phyloP scores from a whole-genome alignment of 2,888 invertebrate species.

The Lasioglossum lativentre region DNA sequence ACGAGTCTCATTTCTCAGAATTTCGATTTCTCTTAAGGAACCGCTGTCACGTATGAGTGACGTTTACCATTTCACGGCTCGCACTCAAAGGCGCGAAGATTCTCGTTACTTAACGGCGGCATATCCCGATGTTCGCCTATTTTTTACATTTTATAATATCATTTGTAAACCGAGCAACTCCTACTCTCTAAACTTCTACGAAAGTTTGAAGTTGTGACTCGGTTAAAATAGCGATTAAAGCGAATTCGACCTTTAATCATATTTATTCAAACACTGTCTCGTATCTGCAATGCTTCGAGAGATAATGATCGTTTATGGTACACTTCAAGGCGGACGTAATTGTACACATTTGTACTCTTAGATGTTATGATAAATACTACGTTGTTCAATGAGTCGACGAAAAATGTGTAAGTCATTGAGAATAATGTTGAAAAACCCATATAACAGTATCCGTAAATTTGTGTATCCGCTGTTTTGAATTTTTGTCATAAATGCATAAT shows the following conservation, averaged over 20 bases:
- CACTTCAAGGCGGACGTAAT: not conserved
- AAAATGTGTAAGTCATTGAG: not conserved
- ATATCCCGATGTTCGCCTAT: not conserved
- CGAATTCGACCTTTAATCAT: not conserved
- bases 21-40: not conserved
- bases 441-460: not conserved
- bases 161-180: not conserved
- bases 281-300: not conserved
- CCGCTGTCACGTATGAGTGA: slow-evolving; percentile 3
- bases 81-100: not conserved
- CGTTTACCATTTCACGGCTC: not conserved
- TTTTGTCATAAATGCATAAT: no score
- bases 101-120: not conserved
- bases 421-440: not conserved
- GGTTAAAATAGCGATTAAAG: not conserved
- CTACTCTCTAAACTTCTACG: not conserved
- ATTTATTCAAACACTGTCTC: not conserved
- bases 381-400: not conserved
- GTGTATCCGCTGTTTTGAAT: no score
- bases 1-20: not conserved
- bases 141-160: not conserved
- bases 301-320: not conserved
- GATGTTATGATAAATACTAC: not conserved
- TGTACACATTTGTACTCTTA: not conserved
- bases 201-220: not conserved